Conservation (phyloP, 2,888 invertebrate genomes). For the Temnothorax unifasciatus region DNA sequence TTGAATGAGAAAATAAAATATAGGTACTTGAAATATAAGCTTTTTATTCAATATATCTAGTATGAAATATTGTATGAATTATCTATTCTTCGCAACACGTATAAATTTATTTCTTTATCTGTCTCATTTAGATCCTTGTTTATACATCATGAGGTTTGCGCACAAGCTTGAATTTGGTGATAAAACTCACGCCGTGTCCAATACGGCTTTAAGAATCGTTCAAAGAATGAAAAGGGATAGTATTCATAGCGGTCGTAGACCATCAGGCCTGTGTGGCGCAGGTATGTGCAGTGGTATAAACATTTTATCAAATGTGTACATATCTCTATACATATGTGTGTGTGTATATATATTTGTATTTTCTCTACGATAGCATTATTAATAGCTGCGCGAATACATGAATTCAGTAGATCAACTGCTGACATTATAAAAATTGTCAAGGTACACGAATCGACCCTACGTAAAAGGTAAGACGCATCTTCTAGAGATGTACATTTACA, state of each 20-base stretch:
- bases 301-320: slow-evolving; percentile 20
- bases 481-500: neutral
- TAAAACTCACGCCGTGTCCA: slow-evolving; percentile 97
- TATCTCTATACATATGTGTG: too few relatives aligned
- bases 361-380: slow-evolving; percentile 92
- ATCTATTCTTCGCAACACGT: too few relatives aligned
- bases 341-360: slow-evolving; percentile 51
- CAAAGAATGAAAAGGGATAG: slow-evolving; percentile 99
- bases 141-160: slow-evolving; percentile 98
- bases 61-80: too few relatives aligned
- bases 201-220: slow-evolving; percentile 97
- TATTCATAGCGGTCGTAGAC: slow-evolving; percentile 97
- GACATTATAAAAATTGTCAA: slow-evolving; percentile 98
- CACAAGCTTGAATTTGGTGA: slow-evolving; percentile 96
- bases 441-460: slow-evolving; percentile 96
- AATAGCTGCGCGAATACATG: slow-evolving; percentile 97
- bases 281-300: slow-evolving; percentile 88
- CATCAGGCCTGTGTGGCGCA: slow-evolving; percentile 99
- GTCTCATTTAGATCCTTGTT: slow-evolving; percentile 92
- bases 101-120: too few relatives aligned
- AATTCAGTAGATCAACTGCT: slow-evolving; percentile 94
- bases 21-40: too few relatives aligned
- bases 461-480: slow-evolving; percentile 89
- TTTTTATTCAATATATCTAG: too few relatives aligned
- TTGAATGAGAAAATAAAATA: too few relatives aligned